Conservation (phyloP, 2,113 vertebrate genomes). For the Gymnogyps californianus region DNA sequence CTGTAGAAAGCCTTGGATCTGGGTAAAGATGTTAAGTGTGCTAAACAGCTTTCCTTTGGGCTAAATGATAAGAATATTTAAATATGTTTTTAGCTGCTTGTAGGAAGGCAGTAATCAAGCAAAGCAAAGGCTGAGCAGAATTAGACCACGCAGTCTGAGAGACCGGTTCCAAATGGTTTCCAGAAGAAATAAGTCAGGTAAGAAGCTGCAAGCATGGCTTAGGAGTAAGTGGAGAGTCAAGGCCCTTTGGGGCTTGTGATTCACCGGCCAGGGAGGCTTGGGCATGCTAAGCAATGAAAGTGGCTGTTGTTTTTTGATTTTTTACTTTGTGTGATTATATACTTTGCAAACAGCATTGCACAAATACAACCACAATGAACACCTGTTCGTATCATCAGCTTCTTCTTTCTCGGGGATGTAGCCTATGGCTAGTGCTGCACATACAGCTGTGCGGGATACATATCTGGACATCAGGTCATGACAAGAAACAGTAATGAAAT, state of each 20-base stretch:
- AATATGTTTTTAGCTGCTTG: background rate
- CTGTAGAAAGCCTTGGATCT: background rate
- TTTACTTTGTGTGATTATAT: background rate
- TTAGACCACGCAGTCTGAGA: background rate
- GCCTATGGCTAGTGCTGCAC: background rate
- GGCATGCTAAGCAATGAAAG: background rate
- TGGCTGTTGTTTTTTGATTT: background rate
- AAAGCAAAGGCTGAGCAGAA: background rate
- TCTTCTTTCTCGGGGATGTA: background rate
- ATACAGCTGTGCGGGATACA: background rate
- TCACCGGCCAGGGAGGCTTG: background rate
- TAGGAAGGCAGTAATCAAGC: background rate
- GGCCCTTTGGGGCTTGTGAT: background rate
- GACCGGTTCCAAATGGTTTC: background rate
- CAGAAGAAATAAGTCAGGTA: background rate
- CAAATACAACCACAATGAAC: background rate
- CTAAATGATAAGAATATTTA: conserved; percentile 4
- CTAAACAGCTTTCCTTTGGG: conserved; percentile 32
- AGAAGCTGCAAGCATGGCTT: background rate
- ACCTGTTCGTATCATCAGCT: background rate
- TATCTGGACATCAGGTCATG: background rate
- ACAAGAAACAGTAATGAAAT: background rate
- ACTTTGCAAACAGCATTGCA: background rate
- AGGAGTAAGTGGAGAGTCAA: background rate
- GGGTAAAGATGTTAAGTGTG: background rate